A percentile compares a stretch with the other conserved stretches of the same genome.
phyloP scores from a whole-genome alignment of 2,888 invertebrate species.

The Nemurella pictetii region DNA sequence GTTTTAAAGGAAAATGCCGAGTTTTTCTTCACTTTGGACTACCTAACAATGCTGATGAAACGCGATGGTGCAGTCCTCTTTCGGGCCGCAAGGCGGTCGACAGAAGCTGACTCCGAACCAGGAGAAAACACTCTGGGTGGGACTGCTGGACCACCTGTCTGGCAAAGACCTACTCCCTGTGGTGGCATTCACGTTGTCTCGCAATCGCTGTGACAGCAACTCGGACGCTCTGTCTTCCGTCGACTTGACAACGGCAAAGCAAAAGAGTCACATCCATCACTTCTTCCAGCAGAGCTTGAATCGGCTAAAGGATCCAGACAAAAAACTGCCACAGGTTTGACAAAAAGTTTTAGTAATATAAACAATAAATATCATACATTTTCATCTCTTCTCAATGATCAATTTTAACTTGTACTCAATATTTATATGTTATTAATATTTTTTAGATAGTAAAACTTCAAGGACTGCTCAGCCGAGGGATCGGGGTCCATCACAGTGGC shows the following conservation, averaged over 20 bases:
- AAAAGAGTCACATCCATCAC: constrained; percentile 79
- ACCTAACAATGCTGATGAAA: background rate
- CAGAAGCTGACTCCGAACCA: constrained; percentile 56
- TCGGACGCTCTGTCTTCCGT: constrained; percentile 60
- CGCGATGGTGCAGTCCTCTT: background rate
- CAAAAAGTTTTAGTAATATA: constrained; percentile 22
- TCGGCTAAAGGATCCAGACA: constrained; percentile 82
- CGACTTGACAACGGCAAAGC: constrained; percentile 80
- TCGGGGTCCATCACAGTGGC: constrained; percentile 98
- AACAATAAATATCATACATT: too few relatives aligned
- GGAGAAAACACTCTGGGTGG: constrained; percentile 81
- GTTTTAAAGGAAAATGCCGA: background rate
- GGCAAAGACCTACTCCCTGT: constrained; percentile 85
- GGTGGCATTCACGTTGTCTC: constrained; percentile 91
- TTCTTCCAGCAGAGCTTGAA: constrained; percentile 87
- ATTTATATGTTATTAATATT: constrained; percentile 29
- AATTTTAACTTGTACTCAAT: background rate
- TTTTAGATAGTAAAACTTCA: constrained; percentile 66
- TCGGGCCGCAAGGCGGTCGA: constrained; percentile 26
- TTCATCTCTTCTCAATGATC: background rate
- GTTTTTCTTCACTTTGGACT: too few relatives aligned
- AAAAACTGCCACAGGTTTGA: constrained; percentile 88
- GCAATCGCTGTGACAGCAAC: constrained; percentile 76
- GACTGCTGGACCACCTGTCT: constrained; percentile 80
- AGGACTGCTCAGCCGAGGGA: constrained; percentile 76